Conservation (phyloP, 2,888 invertebrate genomes). For the Torymus aiolomorphi region DNA sequence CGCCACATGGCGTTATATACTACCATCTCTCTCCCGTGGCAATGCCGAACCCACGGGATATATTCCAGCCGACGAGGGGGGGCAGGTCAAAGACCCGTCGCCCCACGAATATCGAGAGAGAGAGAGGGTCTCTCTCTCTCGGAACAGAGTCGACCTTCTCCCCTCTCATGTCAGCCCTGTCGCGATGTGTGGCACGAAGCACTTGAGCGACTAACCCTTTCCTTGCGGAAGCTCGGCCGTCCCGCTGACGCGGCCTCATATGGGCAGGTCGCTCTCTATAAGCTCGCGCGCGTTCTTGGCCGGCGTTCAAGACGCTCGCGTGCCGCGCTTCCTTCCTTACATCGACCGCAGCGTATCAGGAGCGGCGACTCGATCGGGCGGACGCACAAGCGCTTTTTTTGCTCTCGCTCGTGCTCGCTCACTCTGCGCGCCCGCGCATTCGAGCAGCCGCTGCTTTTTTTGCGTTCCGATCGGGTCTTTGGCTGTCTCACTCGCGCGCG, state of each 20-base stretch:
- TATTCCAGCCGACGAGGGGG: constrained; percentile 19
- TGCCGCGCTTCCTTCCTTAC: constrained; percentile 57
- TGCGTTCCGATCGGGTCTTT: not conserved
- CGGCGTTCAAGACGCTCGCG: not conserved
- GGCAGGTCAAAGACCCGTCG: constrained; percentile 53
- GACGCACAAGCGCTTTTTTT: constrained; percentile 32
- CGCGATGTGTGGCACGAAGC: constrained; percentile 74
- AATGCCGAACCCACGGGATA: constrained; percentile 40
- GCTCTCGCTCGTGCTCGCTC: not conserved
- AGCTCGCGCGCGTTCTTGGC: no score
- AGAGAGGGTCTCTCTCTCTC: constrained; percentile 3
- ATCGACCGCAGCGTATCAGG: constrained; percentile 56
- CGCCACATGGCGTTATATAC: not conserved
- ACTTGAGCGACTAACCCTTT: constrained; percentile 75
- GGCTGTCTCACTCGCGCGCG: constrained; percentile 3
- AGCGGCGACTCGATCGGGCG: constrained; percentile 56
- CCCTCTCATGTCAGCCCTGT: constrained; percentile 67
- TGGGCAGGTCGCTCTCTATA: constrained; percentile 33
- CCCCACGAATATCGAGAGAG: constrained; percentile 68
- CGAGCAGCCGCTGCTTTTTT: not conserved
- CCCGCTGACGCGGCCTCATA: constrained; percentile 50
- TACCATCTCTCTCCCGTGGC: constrained; percentile 10
- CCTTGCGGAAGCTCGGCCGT: constrained; percentile 59
- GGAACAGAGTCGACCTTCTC: constrained; percentile 46
- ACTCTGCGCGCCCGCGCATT: no score